phyloP scores from a whole-genome alignment of 2,797 vertebrate genomes.

The Anguilla megastoma region DNA sequence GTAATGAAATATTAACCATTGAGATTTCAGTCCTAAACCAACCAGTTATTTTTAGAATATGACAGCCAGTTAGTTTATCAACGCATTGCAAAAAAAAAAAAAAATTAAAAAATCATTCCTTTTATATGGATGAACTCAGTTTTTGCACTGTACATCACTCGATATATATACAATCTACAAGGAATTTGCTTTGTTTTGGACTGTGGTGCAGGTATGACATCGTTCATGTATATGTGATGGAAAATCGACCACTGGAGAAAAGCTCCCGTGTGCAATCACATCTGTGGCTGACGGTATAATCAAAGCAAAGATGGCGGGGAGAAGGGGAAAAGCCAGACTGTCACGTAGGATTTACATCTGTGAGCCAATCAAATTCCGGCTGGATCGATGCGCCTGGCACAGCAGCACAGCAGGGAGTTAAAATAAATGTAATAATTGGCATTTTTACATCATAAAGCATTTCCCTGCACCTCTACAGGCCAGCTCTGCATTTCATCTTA shows the following conservation, averaged over 20 bases:
- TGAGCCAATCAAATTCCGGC: slow-evolving; percentile 23
- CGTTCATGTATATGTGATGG: neutral
- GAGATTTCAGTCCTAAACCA: no score
- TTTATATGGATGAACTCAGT: neutral
- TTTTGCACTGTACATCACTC: neutral
- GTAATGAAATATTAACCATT: no score
- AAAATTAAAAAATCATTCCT: neutral
- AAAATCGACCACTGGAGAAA: neutral
- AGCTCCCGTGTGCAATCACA: neutral
- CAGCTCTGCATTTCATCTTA: neutral
- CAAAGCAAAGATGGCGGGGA: neutral
- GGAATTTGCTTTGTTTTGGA: slow-evolving; percentile 5
- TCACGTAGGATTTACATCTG: slow-evolving; percentile 17
- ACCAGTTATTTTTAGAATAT: neutral
- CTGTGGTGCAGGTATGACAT: neutral
- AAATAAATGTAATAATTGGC: slow-evolving; percentile 32
- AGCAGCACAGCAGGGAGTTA: slow-evolving; percentile 18
- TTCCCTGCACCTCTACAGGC: slow-evolving; percentile 22
- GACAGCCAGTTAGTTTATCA: no score
- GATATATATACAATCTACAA: neutral
- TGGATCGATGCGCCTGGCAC: slow-evolving; percentile 31
- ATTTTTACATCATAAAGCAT: slow-evolving; percentile 28
- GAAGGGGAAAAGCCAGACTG: neutral
- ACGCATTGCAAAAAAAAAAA: no score
- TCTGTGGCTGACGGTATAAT: neutral